Percentiles rank a stretch among this genome's conserved stretches.
Evolutionary conservation across 2,888 invertebrate genomes (phyloP).

Genomic region (Hermaeophaga mercurialis): DNA sequence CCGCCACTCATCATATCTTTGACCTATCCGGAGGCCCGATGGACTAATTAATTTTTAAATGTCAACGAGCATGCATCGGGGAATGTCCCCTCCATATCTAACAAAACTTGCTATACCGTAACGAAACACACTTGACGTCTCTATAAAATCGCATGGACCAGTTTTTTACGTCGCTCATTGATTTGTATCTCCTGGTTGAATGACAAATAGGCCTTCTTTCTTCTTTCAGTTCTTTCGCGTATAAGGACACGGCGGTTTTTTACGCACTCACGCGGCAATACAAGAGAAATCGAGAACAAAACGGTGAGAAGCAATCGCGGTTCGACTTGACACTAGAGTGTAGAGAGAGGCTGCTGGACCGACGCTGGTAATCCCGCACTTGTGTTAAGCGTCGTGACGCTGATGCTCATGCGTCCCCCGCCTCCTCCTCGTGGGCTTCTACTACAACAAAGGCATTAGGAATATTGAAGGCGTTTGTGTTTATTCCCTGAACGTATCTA

Average conservation of each 20-base stretch:
- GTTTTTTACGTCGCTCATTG: slow-evolving; percentile 45
- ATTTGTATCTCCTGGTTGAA: slow-evolving; percentile 41
- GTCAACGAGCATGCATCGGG: slow-evolving; percentile 46
- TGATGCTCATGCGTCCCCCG: slow-evolving; percentile 59
- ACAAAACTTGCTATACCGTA: slow-evolving; percentile 38
- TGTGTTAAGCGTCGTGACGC: slow-evolving; percentile 59
- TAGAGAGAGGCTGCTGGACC: slow-evolving; percentile 56
- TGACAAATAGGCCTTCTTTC: slow-evolving; percentile 45
- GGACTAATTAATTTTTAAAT: slow-evolving; percentile 48
- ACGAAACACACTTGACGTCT: slow-evolving; percentile 48
- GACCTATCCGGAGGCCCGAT: slow-evolving; percentile 36
- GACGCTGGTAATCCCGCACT: slow-evolving; percentile 58
- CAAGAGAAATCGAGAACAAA: slow-evolving; percentile 35
- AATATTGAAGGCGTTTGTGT: slow-evolving; percentile 58
- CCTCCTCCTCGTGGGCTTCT: slow-evolving; percentile 43
- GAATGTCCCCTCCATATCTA: slow-evolving; percentile 46
- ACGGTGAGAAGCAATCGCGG: slow-evolving; percentile 51
- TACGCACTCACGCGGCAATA: slow-evolving; percentile 34
- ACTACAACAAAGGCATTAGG: slow-evolving; percentile 56
- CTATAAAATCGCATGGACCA: slow-evolving; percentile 49
- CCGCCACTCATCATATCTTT: slow-evolving; percentile 49
- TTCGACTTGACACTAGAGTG: slow-evolving; percentile 49
- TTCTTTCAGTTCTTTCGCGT: slow-evolving; percentile 18
- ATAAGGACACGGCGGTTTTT: slow-evolving; percentile 24
- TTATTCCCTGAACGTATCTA: slow-evolving; percentile 59